These are phyloP conservation scores for Erythrocebus patas DNA, from an alignment of 2,113 vertebrate species.

Conservation along the genomic window DNA sequence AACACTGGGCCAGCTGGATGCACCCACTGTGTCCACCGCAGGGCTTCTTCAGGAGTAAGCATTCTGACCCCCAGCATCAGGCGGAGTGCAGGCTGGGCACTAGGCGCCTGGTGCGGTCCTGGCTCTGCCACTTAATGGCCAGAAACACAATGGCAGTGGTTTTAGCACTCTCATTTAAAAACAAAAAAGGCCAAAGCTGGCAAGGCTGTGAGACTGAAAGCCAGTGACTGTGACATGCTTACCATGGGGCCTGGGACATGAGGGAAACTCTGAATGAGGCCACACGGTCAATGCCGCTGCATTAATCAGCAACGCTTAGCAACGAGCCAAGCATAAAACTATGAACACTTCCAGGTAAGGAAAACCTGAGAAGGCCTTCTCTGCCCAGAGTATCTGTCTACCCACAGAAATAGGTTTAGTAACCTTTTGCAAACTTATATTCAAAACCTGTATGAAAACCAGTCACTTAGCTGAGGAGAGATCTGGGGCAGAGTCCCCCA, in stretches of 20 bases:
- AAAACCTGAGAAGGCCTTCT: neutral
- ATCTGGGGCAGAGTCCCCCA: neutral
- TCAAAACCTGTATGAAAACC: neutral
- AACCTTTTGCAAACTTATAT: neutral
- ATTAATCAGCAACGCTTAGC: rapidly evolving
- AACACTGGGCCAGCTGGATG: rapidly evolving
- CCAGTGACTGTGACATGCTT: rapidly evolving
- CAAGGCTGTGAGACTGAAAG: neutral
- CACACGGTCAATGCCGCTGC: rapidly evolving
- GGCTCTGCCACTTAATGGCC: too few relatives aligned
- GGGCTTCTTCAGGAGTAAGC: neutral
- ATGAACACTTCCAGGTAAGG: rapidly evolving
- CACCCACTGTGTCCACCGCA: rapidly evolving
- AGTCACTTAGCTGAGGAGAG: neutral
- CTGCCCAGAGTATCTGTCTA: rapidly evolving
- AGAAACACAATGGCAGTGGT: rapidly evolving
- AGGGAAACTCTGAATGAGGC: rapidly evolving
- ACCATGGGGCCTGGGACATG: neutral
- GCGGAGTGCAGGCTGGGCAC: too few relatives aligned
- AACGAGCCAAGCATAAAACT: rapidly evolving
- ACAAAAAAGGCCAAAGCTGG: neutral
- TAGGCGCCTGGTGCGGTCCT: rapidly evolving
- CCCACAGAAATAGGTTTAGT: neutral
- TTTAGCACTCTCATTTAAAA: rapidly evolving
- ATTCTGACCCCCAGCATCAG: neutral